Conservation (phyloP, 2,797 vertebrate genomes). For the Urocyon cinereoargenteus region DNA sequence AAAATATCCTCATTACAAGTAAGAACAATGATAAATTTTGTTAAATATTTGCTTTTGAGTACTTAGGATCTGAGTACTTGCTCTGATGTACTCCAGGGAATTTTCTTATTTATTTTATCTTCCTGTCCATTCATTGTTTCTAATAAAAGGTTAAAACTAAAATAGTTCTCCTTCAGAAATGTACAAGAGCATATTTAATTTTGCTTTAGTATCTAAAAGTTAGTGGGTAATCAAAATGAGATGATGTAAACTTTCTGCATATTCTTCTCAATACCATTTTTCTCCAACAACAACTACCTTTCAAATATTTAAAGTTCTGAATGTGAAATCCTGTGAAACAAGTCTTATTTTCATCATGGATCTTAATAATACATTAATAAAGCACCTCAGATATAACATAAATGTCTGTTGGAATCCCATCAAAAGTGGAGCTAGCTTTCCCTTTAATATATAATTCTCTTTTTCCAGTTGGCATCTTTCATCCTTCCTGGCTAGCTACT, state of each 20-base stretch:
- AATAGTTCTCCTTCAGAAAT: constrained; percentile 44
- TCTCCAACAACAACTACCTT: background rate
- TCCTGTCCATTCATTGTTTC: constrained; percentile 28
- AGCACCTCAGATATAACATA: background rate
- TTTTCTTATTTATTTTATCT: background rate
- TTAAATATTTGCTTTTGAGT: no score
- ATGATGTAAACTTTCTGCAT: background rate
- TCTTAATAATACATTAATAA: no score
- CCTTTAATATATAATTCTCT: no score
- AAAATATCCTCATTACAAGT: no score
- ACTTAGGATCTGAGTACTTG: no score
- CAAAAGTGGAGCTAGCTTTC: background rate
- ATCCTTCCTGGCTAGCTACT: background rate
- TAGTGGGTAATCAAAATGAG: constrained; percentile 22
- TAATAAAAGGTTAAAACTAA: constrained; percentile 46
- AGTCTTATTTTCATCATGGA: constrained; percentile 24
- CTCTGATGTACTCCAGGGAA: background rate
- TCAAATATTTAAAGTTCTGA: constrained; percentile 22
- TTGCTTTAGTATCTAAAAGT: background rate
- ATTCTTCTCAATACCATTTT: background rate
- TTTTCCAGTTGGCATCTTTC: background rate
- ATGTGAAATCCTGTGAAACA: background rate
- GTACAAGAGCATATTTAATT: background rate
- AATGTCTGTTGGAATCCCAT: background rate
- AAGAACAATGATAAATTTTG: no score